These are phyloP conservation scores for Drosophila merina DNA, from an alignment of 2,888 invertebrate species.

Conservation along the genomic window DNA sequence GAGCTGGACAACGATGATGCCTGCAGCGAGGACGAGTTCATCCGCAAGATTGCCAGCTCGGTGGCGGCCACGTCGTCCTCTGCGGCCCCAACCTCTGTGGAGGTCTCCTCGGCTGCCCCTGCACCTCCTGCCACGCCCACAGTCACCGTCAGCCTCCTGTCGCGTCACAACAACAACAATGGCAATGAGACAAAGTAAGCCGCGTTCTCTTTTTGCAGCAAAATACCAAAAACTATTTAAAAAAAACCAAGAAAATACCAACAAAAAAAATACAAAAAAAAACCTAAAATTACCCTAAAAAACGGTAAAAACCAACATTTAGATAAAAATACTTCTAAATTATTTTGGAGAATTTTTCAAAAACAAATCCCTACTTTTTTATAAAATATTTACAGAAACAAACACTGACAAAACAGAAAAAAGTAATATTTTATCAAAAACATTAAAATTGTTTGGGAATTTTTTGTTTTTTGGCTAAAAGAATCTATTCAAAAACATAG, in stretches of 20 bases:
- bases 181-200: constrained; percentile 63
- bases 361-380: no score
- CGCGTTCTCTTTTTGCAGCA: constrained; percentile 41
- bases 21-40: constrained; percentile 84
- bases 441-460: no score
- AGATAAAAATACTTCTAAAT: not conserved
- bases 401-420: no score
- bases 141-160: constrained; percentile 44
- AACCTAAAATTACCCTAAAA: no score
- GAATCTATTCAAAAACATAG: no score
- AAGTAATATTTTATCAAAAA: no score
- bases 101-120: not conserved
- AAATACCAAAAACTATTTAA: constrained; percentile 6
- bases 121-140: constrained; percentile 1
- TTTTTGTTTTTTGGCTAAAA: no score
- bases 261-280: not conserved
- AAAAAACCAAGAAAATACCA: no score
- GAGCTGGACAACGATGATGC: constrained; percentile 84
- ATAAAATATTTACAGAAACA: no score
- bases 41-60: constrained; percentile 81
- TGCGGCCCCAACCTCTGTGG: no score
- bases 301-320: not conserved
- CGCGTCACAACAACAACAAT: constrained; percentile 40
- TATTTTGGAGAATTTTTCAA: no score
- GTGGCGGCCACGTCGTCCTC: constrained; percentile 42